Conservation (phyloP, 2,797 vertebrate species). For the Sebastolobus altivelis region DNA sequence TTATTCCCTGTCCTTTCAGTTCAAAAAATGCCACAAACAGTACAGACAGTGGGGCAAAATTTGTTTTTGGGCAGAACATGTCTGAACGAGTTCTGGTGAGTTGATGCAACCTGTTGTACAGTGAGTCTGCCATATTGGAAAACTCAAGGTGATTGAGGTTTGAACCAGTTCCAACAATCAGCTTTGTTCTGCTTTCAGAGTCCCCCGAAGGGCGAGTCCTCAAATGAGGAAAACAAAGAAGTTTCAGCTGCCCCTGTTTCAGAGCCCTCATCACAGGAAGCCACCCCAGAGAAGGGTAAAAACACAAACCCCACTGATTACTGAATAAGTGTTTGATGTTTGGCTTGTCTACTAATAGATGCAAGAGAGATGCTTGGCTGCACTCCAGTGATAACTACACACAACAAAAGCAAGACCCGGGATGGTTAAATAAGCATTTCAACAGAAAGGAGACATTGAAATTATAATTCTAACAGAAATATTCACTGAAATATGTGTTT, state of each 20-base stretch:
- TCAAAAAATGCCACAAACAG: slow-evolving; percentile 91
- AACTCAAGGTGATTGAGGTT: slow-evolving; percentile 35
- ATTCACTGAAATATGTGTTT: neutral
- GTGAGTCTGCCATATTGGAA: slow-evolving; percentile 75
- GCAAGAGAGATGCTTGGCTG: slow-evolving; percentile 10
- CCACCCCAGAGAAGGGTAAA: slow-evolving; percentile 94
- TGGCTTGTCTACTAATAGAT: slow-evolving; percentile 5
- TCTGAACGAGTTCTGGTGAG: slow-evolving; percentile 97
- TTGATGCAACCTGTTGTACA: slow-evolving; percentile 29
- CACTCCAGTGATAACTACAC: slow-evolving; percentile 1
- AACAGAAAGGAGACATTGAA: neutral
- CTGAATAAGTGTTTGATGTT: slow-evolving; percentile 15
- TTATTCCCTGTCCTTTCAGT: slow-evolving; percentile 72
- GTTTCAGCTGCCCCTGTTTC: slow-evolving; percentile 85
- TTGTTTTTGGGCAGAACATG: slow-evolving; percentile 99
- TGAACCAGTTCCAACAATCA: slow-evolving; percentile 16
- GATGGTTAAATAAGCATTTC: neutral
- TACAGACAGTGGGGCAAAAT: slow-evolving; percentile 92
- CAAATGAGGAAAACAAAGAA: slow-evolving; percentile 90
- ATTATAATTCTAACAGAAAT: neutral
- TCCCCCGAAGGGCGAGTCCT: slow-evolving; percentile 90
- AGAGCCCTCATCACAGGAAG: slow-evolving; percentile 92
- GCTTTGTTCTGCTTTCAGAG: slow-evolving; percentile 85
- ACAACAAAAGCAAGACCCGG: slow-evolving; percentile 5
- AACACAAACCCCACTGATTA: neutral